phyloP scores from a whole-genome alignment of 1,140 invertebrate species.

The Sesamia nonagrioides region DNA sequence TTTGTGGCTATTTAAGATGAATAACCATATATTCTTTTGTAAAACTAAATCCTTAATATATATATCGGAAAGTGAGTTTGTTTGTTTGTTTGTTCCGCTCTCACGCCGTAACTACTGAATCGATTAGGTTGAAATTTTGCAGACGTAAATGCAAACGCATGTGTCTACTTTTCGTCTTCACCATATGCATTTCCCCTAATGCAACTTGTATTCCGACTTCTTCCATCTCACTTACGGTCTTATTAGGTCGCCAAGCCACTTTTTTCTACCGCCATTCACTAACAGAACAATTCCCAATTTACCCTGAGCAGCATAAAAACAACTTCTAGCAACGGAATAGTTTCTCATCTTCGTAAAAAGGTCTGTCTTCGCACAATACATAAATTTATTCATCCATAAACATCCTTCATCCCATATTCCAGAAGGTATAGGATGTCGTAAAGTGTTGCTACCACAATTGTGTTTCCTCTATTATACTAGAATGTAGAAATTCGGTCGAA shows the following conservation, averaged over 20 bases:
- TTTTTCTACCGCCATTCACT: background rate
- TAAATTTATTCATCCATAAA: constrained; percentile 41
- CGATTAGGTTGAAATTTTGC: no score
- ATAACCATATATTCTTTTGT: no score
- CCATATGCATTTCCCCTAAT: background rate
- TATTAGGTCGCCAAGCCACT: background rate
- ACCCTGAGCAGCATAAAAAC: background rate
- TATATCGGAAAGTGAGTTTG: no score
- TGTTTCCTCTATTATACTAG: constrained; percentile 36
- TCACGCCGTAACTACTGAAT: no score
- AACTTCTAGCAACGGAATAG: constrained; percentile 13
- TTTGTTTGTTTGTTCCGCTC: no score
- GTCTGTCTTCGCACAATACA: constrained; percentile 17
- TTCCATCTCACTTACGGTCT: background rate
- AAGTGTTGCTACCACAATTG: constrained; percentile 42
- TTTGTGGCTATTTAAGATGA: no score
- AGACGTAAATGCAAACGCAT: no score
- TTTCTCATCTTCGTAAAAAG: constrained; percentile 36
- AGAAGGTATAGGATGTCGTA: constrained; percentile 50
- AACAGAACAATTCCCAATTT: constrained; percentile 7
- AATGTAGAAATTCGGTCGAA: constrained; percentile 33
- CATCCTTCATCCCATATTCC: constrained; percentile 31
- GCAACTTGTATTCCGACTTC: background rate
- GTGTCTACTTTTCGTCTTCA: background rate
- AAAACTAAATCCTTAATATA: no score